These are phyloP conservation scores for Leptarthrus brevirostris DNA, from an alignment of 2,888 invertebrate genomes.

Conservation along the genomic window DNA sequence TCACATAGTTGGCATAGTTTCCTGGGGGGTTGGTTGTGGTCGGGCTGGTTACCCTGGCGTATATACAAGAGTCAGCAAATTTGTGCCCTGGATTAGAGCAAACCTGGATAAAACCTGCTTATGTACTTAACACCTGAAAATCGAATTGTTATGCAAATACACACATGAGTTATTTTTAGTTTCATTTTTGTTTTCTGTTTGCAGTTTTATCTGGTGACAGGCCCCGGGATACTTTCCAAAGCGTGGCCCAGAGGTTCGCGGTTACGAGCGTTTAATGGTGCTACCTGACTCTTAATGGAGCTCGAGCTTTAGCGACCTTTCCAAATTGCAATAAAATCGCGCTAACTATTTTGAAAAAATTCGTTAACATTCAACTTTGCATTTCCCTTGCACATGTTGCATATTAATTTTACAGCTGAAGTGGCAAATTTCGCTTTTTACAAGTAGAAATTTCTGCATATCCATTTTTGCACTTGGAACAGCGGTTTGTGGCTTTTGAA, in stretches of 20 bases:
- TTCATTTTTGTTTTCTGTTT: no score
- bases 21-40: constrained; percentile 80
- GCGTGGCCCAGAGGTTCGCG: background rate
- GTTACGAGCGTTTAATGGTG: background rate
- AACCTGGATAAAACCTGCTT: constrained; percentile 81
- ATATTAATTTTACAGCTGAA: constrained; percentile 7
- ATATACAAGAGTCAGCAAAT: constrained; percentile 68
- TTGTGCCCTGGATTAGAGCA: constrained; percentile 77
- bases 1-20: constrained; percentile 86
- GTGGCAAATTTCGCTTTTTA: background rate
- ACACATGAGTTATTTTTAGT: background rate
- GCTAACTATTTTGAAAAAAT: background rate
- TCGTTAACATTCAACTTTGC: constrained; percentile 9
- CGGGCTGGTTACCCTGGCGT: constrained; percentile 69
- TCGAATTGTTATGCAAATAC: no score
- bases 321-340: constrained; percentile 30
- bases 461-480: background rate
- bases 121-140: constrained; percentile 68
- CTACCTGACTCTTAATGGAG: background rate
- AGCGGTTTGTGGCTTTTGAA: background rate
- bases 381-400: constrained; percentile 15
- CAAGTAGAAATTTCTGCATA: background rate
- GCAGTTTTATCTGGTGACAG: no score
- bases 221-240: constrained; percentile 28
- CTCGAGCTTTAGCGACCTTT: constrained; percentile 3